Conservation (phyloP, 2,113 vertebrate genomes). For the Podiceps cristatus region DNA sequence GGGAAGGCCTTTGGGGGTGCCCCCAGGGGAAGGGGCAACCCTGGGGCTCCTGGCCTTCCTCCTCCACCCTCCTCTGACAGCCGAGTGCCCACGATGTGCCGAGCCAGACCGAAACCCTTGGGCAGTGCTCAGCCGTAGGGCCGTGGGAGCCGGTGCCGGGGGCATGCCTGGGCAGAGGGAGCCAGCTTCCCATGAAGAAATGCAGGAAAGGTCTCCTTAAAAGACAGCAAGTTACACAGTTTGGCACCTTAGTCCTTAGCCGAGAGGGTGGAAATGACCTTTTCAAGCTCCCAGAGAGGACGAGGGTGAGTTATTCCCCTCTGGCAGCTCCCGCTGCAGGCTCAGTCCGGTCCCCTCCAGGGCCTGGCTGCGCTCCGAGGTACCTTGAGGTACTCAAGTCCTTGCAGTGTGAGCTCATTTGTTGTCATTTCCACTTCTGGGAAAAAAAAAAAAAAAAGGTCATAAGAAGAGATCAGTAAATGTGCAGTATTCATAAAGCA, state of each 20-base stretch:
- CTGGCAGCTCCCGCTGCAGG: neutral
- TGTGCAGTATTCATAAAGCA: neutral
- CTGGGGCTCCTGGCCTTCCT: neutral
- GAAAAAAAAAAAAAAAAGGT: neutral
- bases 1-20: neutral
- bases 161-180: rapidly evolving
- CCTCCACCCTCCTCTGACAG: neutral
- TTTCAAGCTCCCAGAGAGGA: neutral
- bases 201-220: neutral
- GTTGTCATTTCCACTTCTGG: constrained; percentile 50
- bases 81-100: rapidly evolving
- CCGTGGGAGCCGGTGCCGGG: rapidly evolving
- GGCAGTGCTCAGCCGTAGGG: rapidly evolving
- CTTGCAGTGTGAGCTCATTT: constrained; percentile 27
- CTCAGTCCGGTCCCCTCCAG: rapidly evolving
- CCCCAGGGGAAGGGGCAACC: neutral
- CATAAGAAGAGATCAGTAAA: constrained; percentile 2
- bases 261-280: neutral
- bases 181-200: neutral
- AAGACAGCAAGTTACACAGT: neutral
- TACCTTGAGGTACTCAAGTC: neutral
- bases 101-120: rapidly evolving
- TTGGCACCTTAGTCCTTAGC: neutral
- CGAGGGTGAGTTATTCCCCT: neutral
- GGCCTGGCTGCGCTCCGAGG: neutral